phyloP scores from a whole-genome alignment of 2,113 vertebrate species.

The Tringa solitaria region DNA sequence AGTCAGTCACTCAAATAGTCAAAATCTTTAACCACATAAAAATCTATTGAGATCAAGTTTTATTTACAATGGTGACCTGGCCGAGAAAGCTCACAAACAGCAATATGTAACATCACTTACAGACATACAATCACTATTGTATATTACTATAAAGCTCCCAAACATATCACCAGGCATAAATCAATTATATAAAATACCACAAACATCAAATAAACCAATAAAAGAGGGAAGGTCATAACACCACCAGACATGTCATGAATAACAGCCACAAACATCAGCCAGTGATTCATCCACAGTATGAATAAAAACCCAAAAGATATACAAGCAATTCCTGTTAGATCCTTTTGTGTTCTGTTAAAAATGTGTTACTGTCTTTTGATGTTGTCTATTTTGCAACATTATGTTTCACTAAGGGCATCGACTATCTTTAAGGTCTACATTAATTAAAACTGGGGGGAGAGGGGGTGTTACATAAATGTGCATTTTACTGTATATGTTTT shows the following conservation, averaged over 20 bases:
- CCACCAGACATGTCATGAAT: constrained; percentile 72
- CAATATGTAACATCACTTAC: constrained; percentile 54
- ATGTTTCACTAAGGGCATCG: neutral
- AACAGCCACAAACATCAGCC: constrained; percentile 61
- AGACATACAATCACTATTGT: constrained; percentile 56
- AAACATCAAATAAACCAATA: constrained; percentile 74
- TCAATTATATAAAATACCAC: constrained; percentile 77
- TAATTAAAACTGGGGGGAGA: neutral
- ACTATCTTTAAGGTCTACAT: neutral
- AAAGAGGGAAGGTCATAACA: constrained; percentile 73
- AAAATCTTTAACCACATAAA: constrained; percentile 61
- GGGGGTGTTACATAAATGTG: neutral
- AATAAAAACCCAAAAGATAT: constrained; percentile 56
- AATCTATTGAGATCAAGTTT: constrained; percentile 53
- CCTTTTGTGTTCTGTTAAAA: constrained; percentile 35
- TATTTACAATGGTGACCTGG: constrained; percentile 58
- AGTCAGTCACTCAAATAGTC: constrained; percentile 55
- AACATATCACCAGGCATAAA: constrained; percentile 63
- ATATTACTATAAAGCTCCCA: constrained; percentile 66
- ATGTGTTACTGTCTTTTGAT: constrained; percentile 15
- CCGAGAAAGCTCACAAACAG: constrained; percentile 50
- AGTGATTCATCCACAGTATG: constrained; percentile 60
- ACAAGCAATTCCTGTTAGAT: constrained; percentile 32
- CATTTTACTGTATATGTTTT: neutral
- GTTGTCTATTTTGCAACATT: neutral